Evolutionary conservation across 1,140 invertebrate species (phyloP), one percentile per base, ranked within the genome.

Genomic region (Sesamia nonagrioides): DNA sequence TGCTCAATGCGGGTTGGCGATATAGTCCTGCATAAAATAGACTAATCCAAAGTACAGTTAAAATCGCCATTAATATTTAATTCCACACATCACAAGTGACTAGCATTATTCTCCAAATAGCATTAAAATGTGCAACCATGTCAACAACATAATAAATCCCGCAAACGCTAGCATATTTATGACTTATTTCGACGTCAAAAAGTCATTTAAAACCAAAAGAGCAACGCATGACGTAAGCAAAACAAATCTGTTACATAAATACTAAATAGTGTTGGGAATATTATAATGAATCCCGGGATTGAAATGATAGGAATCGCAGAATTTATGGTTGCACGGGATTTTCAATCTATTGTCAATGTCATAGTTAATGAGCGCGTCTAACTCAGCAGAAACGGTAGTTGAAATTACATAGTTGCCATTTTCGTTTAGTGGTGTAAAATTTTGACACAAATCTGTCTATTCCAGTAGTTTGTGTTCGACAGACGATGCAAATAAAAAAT

Each of bases 161-260:
- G 40, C 54, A 17, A 6, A 48, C 58, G 17, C 58, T 48, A 50
- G 42, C 58, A 75, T 61, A 75, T 61, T 63, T 63, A 75, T 75
- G 72, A 60, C 54, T 48, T 17, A 1, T 33, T 45, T 54, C 18
- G 37, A 60, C 56, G 56, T 50, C 42, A 61, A 75, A 75, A 63
- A 63, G 58, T 50, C 73, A 63, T 75, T 75, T 61, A 63, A 75
- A 75, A 75, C 37, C 73, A 50, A 37, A 75, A 75, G 54, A 75
- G 37, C 56, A 37, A 48, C 42, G 8, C 6, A 42, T 73, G 58
- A 75, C 58, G 73, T 60, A 50, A 75, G n/a, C 73, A 27, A 45
- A 56, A 27, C 54, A 54, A 37, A 54, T 71, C 68, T 54, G 48
- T 37, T 33, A 69, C 66, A 50, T 69, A 52, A 54, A 54, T 37